phyloP scores from a whole-genome alignment of 2,113 vertebrate species.

The Lates calcarifer region DNA sequence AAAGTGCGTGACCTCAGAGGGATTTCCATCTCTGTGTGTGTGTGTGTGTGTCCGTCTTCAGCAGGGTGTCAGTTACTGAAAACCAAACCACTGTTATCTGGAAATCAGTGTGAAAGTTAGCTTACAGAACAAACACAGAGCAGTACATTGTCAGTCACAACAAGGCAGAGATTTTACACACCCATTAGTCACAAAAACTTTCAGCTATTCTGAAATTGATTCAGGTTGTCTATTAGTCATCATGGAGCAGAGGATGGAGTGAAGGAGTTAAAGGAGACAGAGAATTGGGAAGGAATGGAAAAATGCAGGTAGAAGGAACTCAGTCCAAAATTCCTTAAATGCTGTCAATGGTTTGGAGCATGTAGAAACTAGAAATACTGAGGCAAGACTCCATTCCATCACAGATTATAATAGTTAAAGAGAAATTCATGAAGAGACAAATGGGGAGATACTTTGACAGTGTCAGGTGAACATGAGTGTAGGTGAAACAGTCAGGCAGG shows the following conservation, averaged over 20 bases:
- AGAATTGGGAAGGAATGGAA: conserved; percentile 48
- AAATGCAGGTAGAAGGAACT: conserved; percentile 60
- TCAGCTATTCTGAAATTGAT: background rate
- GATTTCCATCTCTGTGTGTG: conserved; percentile 39
- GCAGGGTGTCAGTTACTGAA: conserved; percentile 46
- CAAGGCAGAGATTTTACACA: conserved; percentile 10
- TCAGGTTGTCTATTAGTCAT: background rate
- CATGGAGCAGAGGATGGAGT: background rate
- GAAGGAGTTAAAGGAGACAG: conserved; percentile 44
- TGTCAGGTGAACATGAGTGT: conserved; percentile 28
- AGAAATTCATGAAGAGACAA: conserved; percentile 12
- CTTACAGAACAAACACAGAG: conserved; percentile 40
- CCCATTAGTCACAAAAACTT: background rate
- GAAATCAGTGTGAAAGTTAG: conserved; percentile 47
- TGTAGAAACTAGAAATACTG: conserved; percentile 72
- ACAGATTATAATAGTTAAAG: conserved; percentile 32
- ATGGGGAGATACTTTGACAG: conserved; percentile 35
- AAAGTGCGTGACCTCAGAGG: conserved; percentile 52
- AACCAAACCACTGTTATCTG: conserved; percentile 36
- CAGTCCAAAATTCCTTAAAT: conserved; percentile 74
- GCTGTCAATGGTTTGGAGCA: conserved; percentile 71
- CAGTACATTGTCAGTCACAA: conserved; percentile 14
- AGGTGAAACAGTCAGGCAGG: conserved; percentile 27
- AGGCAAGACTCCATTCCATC: conserved; percentile 55
- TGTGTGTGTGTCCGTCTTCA: conserved; percentile 9